phyloP scores from a whole-genome alignment of 2,888 invertebrate genomes.

The Eretmocerus hayati region DNA sequence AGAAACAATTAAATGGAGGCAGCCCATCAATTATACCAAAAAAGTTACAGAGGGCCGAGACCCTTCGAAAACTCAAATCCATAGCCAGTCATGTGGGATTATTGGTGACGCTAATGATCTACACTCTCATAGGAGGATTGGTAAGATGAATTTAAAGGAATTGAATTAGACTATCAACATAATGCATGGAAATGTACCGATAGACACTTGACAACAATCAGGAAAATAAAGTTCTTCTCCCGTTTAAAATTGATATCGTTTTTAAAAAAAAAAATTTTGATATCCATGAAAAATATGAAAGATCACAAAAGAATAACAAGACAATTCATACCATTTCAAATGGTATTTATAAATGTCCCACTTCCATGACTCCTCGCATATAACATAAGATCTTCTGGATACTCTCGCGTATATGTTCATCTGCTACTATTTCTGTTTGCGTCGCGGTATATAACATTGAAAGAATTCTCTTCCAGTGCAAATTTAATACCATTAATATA shows the following conservation, averaged over 20 bases:
- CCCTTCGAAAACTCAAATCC: conserved; percentile 51
- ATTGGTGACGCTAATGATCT: conserved; percentile 67
- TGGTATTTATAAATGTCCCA: conserved; percentile 19
- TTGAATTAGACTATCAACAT: too few relatives aligned
- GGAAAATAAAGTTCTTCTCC: too few relatives aligned
- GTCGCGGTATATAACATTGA: too few relatives aligned
- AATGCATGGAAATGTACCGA: too few relatives aligned
- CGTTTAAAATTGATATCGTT: too few relatives aligned
- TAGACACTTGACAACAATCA: too few relatives aligned
- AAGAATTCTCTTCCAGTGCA: too few relatives aligned
- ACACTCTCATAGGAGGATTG: conserved; percentile 73
- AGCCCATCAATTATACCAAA: conserved; percentile 1
- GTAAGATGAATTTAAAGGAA: too few relatives aligned
- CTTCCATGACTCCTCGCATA: conserved; percentile 12
- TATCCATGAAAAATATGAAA: not conserved
- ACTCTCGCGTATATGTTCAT: conserved; percentile 3
- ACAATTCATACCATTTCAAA: conserved; percentile 12
- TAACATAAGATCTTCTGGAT: conserved; percentile 13
- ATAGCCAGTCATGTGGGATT: conserved; percentile 68
- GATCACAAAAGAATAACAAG: conserved; percentile 1
- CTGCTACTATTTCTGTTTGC: conserved; percentile 21
- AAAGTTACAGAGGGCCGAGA: conserved; percentile 6
- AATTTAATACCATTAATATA: too few relatives aligned
- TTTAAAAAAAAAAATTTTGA: too few relatives aligned
- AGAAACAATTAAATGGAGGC: conserved; percentile 7